A percentile compares a stretch with the other conserved stretches of the same genome.
phyloP scores from a whole-genome alignment of 2,888 invertebrate species.

The Pachydiplax longipennis region DNA sequence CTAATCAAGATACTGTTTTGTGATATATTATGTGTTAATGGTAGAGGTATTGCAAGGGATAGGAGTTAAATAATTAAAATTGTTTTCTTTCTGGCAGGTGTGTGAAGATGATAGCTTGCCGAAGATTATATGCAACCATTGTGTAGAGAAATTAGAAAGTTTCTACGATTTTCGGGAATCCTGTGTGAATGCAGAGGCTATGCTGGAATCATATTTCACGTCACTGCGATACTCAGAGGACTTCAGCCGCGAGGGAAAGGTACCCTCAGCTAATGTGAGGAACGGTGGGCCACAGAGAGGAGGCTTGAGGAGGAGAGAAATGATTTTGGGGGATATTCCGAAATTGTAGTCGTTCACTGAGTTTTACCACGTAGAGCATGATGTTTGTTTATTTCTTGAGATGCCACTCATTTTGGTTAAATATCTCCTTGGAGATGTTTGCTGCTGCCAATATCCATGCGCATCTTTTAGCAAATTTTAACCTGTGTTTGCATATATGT shows the following conservation, averaged over 20 bases:
- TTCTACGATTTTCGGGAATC: conserved; percentile 70
- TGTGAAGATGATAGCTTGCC: conserved; percentile 73
- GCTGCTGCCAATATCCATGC: neutral
- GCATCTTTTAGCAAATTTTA: no score
- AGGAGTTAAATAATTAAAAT: no score
- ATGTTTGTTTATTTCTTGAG: neutral
- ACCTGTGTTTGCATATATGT: no score
- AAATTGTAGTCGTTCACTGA: neutral
- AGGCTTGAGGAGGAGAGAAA: conserved; percentile 43
- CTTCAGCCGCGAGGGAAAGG: conserved; percentile 63
- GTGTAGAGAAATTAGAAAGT: conserved; percentile 69
- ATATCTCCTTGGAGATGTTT: neutral
- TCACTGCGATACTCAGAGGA: conserved; percentile 68
- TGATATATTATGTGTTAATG: no score
- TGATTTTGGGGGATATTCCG: conserved; percentile 22
- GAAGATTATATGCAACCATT: conserved; percentile 72
- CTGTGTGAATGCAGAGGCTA: conserved; percentile 70
- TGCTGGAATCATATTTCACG: conserved; percentile 72
- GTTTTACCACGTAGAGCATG: conserved; percentile 1
- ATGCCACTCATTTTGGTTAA: neutral
- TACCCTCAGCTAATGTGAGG: conserved; percentile 45
- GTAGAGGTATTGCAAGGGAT: no score
- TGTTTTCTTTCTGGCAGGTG: conserved; percentile 60
- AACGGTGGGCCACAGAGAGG: conserved; percentile 41
- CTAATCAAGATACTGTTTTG: no score